phyloP scores from a whole-genome alignment of 2,113 vertebrate species.

The Uropsilus gracilis region DNA sequence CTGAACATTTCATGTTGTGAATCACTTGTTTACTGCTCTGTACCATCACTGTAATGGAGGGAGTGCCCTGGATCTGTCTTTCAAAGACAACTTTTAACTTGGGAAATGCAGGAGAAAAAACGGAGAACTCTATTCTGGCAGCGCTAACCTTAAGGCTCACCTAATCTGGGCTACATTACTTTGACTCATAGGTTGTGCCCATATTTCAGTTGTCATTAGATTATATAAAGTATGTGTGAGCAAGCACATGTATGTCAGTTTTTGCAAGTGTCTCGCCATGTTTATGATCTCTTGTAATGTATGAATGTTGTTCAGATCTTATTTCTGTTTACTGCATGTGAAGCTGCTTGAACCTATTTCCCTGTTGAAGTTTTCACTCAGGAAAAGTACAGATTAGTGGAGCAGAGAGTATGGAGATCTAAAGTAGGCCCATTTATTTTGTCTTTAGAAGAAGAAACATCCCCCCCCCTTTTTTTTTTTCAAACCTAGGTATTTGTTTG shows the following conservation, averaged over 20 bases:
- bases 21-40: neutral
- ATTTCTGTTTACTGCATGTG: neutral
- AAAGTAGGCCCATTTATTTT: conserved; percentile 24
- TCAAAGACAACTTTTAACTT: neutral
- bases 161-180: neutral
- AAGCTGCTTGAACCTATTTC: neutral
- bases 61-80: neutral
- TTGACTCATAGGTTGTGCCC: neutral
- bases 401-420: neutral
- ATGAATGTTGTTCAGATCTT: neutral
- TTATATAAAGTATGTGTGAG: neutral
- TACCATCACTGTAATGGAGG: neutral
- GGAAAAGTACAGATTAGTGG: neutral
- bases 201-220: neutral
- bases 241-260: neutral
- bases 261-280: neutral
- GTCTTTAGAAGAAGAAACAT: conserved; percentile 31
- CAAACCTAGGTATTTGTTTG: neutral
- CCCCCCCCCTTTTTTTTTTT: neutral
- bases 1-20: neutral
- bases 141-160: neutral
- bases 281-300: neutral
- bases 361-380: neutral
- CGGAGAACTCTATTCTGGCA: neutral
- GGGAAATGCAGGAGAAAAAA: neutral